Conservation (phyloP, 2,113 vertebrate species). For the Muscicapa adusta region DNA sequence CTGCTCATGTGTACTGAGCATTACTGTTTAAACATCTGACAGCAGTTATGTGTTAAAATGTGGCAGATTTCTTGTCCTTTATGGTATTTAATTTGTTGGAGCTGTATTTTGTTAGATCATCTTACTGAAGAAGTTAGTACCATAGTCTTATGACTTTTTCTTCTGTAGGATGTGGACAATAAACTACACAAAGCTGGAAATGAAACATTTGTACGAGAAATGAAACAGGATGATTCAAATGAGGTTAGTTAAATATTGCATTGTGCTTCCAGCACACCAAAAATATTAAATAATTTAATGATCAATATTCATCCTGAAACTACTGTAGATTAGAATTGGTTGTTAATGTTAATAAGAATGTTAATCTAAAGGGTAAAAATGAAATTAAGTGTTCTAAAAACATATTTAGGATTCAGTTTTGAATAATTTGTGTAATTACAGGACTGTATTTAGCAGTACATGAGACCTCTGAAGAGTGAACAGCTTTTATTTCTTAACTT, state of each 20-base stretch:
- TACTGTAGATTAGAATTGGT: neutral
- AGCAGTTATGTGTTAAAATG: neutral
- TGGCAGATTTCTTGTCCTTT: neutral
- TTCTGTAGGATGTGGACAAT: conserved; percentile 63
- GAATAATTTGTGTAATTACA: neutral
- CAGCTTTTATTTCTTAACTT: neutral
- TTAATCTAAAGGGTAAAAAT: neutral
- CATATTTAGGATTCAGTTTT: neutral
- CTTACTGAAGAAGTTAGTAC: neutral
- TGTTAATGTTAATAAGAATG: neutral
- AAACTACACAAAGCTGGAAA: conserved; percentile 37
- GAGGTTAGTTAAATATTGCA: conserved; percentile 67
- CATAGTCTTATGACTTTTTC: neutral
- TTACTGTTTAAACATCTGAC: neutral
- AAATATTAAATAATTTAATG: neutral
- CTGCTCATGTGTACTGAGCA: neutral
- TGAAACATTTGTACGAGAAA: conserved; percentile 65
- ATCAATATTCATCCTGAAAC: neutral
- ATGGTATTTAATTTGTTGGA: neutral
- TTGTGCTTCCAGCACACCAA: neutral
- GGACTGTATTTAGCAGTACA: neutral
- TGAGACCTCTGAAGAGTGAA: neutral
- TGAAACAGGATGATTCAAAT: conserved; percentile 78
- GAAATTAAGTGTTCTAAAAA: neutral
- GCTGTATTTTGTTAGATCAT: neutral